Evolutionary conservation across 2,888 invertebrate species (phyloP), one percentile per base, ranked within the genome.

Genomic region (Drosophila prostipennis): DNA sequence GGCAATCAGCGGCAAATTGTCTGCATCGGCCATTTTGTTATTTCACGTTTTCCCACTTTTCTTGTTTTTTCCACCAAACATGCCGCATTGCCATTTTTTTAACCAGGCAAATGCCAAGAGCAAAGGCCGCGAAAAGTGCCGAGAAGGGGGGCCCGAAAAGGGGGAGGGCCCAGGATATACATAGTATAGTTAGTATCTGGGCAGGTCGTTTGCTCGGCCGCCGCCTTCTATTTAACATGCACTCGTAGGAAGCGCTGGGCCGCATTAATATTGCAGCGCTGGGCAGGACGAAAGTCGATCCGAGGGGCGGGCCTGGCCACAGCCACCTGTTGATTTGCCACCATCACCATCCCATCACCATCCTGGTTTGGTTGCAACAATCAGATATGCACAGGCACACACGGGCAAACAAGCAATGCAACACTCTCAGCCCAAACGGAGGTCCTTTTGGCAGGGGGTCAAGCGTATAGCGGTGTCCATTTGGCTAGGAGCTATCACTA

Each of bases 221-320:
- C 51, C 45, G 72, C 77, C 60, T 63, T 73, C 67, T 82, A 74
- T 82, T 87, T 85, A 73, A 79, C 79, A 79, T 79, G 74, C 81
- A 81, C 85, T 82, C 73, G 77, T 65, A 54, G 16, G 43, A 49
- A 49, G 54, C 78, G 60, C 39, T 77, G 74, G 68, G 59, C 69
- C 29, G 68, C 70, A 78, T 84, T 76, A 72, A 76, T 76, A 76
- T 72, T 76, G 54, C 71, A 78, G 48, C 43, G 37, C 14, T n/a
- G n/a, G 49, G 36, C 26, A 29, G 36, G 14, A 37, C 53, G 32
- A 46, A 37, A 29, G 57, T 39, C 39, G 57, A 57, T 57, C 53
- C 49, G 8, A 5, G 13, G 70, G 51, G 54, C 53, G 19, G 14
- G 11, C 11, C 46, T 32, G 14, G 14, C 10, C 10, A 11, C 46